phyloP scores from a whole-genome alignment of 1,140 invertebrate species.

The Drosophila lacteicornis region DNA sequence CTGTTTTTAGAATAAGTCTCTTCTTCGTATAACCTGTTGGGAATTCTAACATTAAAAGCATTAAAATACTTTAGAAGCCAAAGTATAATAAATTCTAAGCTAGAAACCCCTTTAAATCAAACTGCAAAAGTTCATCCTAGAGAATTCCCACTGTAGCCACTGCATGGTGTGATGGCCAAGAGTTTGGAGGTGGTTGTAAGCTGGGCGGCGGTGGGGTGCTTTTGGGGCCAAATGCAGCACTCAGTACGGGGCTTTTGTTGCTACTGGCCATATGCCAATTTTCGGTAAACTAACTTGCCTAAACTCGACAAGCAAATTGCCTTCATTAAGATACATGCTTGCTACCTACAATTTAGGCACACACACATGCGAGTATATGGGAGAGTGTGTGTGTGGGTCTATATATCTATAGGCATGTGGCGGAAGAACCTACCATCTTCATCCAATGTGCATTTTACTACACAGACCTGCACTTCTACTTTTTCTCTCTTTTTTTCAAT shows the following conservation, averaged over 20 bases:
- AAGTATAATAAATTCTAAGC: no score
- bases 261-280: conserved; percentile 84
- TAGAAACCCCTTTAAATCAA: no score
- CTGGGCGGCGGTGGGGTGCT: conserved; percentile 10
- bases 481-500: conserved; percentile 36
- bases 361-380: conserved; percentile 29
- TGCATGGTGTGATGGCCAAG: not conserved
- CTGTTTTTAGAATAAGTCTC: no score
- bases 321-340: conserved; percentile 83
- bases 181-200: conserved; percentile 7
- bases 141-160: not conserved
- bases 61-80: no score
- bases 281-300: conserved; percentile 84
- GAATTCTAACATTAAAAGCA: no score
- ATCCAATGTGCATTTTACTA: conserved; percentile 60
- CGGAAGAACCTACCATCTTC: conserved; percentile 49
- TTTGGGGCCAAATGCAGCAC: conserved; percentile 37
- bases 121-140: not conserved
- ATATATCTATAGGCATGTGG: conserved; percentile 24
- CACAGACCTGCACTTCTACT: conserved; percentile 48
- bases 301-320: conserved; percentile 84
- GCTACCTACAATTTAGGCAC: conserved; percentile 79
- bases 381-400: conserved; percentile 15
- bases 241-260: conserved; percentile 64
- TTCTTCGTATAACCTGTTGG: no score